Evolutionary conservation across 2,797 vertebrate species (phyloP), one percentile per base, ranked within the genome.

Genomic region (Kryptopterus vitreolus): DNA sequence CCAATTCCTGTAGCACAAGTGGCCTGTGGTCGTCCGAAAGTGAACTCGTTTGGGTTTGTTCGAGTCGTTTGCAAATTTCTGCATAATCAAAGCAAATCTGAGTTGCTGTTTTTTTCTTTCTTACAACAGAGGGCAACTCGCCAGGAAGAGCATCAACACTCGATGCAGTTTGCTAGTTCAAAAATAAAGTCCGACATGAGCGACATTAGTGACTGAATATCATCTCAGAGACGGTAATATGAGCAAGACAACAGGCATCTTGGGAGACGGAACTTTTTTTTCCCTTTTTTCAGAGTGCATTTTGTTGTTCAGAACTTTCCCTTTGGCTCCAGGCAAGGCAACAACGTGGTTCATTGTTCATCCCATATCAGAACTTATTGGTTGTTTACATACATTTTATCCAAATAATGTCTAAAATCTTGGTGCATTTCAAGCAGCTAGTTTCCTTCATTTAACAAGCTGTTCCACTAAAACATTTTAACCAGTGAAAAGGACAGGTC

Each of bases 1-100:
- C 68, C 69, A 63, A 70, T 77, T 82, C 75, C 55, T 71, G 84
- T 81, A 77, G 76, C 26, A 72, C 52, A 70, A 63, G 75, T 75
- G 58, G 55, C 31, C 76, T 35, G 33, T 58, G 82, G 75, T 62
- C 11, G 33, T 73, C 65, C 59, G n/a, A 77, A 63, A 63, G 13
- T 35, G 24, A 48, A 66, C 57, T 77, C 4, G 48, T 48, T 69
- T 76, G 72, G 59, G 10, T 69, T 74, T 59, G 55, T 43, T 18
- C 46, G 31, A 68, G 72, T 70, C 50, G 24, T 68, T 80, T 72
- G 50, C 84, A 75, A 77, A 70, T 59, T 38, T 73, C 69, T 52
- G 55, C 72, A 83, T 55, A 76, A 57, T 55, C 72, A 71, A 43
- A 59, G 59, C 68, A 78, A 18, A 52, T 58, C 24, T 69, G 53